Conservation (phyloP, 2,888 invertebrate species). For the Coremacera marginata region DNA sequence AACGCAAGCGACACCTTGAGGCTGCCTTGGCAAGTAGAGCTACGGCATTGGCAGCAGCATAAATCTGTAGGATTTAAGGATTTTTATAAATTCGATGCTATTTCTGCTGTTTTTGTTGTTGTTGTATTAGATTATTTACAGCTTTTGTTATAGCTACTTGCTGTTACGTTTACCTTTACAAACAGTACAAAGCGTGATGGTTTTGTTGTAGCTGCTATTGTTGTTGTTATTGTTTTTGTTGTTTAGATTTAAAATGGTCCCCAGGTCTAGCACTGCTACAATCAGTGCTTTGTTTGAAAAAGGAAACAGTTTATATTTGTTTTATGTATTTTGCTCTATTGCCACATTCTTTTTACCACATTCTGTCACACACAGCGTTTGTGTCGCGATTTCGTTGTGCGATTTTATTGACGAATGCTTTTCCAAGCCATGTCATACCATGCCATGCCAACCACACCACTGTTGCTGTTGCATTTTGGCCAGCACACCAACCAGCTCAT, state of each 20-base stretch:
- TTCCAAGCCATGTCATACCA: background rate
- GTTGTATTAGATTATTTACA: background rate
- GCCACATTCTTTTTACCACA: background rate
- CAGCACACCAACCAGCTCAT: background rate
- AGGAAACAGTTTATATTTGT: background rate
- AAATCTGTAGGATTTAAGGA: conserved; percentile 17
- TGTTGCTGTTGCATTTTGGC: background rate
- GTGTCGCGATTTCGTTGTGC: background rate
- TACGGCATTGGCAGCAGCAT: background rate
- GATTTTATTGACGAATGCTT: conserved; percentile 22
- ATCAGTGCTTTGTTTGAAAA: background rate
- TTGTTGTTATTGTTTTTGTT: background rate
- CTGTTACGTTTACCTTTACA: background rate
- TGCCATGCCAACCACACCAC: background rate
- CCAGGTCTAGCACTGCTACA: background rate
- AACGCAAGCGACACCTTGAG: background rate
- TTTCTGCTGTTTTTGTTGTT: background rate
- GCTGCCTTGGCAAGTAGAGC: background rate
- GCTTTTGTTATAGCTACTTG: background rate
- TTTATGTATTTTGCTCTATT: background rate
- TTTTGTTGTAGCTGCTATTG: background rate
- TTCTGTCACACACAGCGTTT: background rate
- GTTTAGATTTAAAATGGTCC: background rate
- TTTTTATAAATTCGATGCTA: background rate
- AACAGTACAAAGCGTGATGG: background rate